phyloP scores from a whole-genome alignment of 2,888 invertebrate genomes.

The Rugalucina vietnamica region DNA sequence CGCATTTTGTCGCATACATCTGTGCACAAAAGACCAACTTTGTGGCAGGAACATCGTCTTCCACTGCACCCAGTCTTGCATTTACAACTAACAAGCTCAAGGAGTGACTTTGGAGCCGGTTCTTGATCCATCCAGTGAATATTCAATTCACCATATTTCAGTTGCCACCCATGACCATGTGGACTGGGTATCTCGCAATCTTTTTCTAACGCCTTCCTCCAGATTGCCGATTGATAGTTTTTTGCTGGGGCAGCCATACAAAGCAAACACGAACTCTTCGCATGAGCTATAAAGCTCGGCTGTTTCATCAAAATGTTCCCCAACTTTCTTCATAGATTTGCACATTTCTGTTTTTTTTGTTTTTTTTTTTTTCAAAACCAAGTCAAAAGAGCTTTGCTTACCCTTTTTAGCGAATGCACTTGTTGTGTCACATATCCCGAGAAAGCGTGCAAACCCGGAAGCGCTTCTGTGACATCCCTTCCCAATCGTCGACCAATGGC shows the following conservation, averaged over 20 bases:
- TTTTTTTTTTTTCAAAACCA: neutral
- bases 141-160: neutral
- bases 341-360: neutral
- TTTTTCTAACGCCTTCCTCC: neutral
- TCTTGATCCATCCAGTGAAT: neutral
- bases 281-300: neutral
- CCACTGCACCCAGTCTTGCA: neutral
- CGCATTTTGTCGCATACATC: neutral
- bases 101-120: neutral
- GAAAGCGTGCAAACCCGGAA: neutral
- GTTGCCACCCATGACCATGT: neutral
- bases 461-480: neutral
- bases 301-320: neutral
- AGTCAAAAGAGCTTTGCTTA: neutral
- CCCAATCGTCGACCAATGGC: neutral
- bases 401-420: neutral
- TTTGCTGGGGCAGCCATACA: neutral
- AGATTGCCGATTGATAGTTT: neutral
- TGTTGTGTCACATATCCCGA: conserved; percentile 3
- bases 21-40: neutral
- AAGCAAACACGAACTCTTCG: neutral
- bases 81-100: neutral
- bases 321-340: neutral
- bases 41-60: neutral
- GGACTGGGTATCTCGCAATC: neutral